Conservation (phyloP, 2,888 invertebrate genomes). For the Campopleginae sp. region DNA sequence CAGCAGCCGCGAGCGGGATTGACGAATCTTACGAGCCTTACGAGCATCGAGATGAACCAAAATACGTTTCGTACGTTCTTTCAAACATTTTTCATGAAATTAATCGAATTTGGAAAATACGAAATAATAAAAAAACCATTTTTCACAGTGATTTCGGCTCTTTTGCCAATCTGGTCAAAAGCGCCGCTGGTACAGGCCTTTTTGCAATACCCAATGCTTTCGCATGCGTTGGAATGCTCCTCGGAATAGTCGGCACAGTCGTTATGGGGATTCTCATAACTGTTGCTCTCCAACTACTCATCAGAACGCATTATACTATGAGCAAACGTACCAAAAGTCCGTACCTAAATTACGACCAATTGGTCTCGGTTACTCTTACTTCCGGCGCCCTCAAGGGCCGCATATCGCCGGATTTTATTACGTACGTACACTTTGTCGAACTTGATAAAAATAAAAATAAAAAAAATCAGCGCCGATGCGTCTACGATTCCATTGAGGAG, state of each 20-base stretch:
- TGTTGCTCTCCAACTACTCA: conserved; percentile 72
- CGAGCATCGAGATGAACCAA: conserved; percentile 62
- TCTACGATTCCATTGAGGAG: neutral
- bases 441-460: too few relatives aligned
- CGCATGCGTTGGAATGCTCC: conserved; percentile 73
- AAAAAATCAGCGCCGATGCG: neutral
- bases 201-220: conserved; percentile 77
- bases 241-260: conserved; percentile 73
- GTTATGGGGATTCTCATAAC: conserved; percentile 73
- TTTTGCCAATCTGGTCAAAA: conserved; percentile 73
- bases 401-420: conserved; percentile 67
- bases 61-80: conserved; percentile 71
- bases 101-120: neutral
- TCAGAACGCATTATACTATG: conserved; percentile 71
- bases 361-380: conserved; percentile 69
- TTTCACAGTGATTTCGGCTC: conserved; percentile 71
- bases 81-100: neutral
- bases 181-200: conserved; percentile 74
- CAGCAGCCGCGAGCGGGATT: conserved; percentile 22
- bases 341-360: conserved; percentile 71
- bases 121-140: neutral
- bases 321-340: conserved; percentile 70
- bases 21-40: conserved; percentile 71
- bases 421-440: conserved; percentile 64
- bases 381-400: conserved; percentile 58